Evolutionary conservation across 1,140 invertebrate genomes (phyloP), one percentile per base, ranked within the genome.

Genomic region (Drosophila saltans): DNA sequence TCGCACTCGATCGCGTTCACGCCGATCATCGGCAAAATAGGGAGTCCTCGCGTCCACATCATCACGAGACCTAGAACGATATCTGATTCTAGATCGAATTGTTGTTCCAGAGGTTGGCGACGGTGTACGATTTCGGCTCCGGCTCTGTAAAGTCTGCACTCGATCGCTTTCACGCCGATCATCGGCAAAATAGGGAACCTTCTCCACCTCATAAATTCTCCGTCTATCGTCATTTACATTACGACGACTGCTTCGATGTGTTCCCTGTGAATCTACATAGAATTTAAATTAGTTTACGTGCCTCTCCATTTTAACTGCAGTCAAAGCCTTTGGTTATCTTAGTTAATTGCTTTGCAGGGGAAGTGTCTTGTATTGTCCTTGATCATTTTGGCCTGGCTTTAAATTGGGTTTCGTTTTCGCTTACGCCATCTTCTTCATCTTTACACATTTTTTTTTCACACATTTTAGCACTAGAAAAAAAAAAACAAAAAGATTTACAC

Each of bases 401-500:
- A 9, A 24, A 21, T 41, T 40, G 66, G 45, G 30, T 40, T 48
- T 28, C 16, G 5, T 16, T 36, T 62, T 30, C 48, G n/a, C 21
- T 57, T 30, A 30, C 28, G 28, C 21, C 39, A 11, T 16, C 45
- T 56, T 26, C 30, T 56, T 26, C 30, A 48, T 41, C 45, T 68
- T n/a, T 16, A 16, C 40, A 66, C 30, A 61, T 7, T 52, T 62
- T 69, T 69, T 57, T 70, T 81, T 78, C 73, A 78, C 78, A 77
- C 52, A 48, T 36, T 41, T 66, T 67, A 67, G 24, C 81, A 84
- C 81, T 84, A 84, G 40, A 84, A 85, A 72, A 85, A 85, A 85
- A 88, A 88, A 71, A 88, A 88, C 70, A 85, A 85, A 85, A 82
- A 81, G 30, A 69, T 80, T 30, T 66, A 66, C 82, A 86, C 79